Base-by-base conservation (phyloP, 2,888 invertebrate species). In the Sphaerophoria taeniata region DNA sequence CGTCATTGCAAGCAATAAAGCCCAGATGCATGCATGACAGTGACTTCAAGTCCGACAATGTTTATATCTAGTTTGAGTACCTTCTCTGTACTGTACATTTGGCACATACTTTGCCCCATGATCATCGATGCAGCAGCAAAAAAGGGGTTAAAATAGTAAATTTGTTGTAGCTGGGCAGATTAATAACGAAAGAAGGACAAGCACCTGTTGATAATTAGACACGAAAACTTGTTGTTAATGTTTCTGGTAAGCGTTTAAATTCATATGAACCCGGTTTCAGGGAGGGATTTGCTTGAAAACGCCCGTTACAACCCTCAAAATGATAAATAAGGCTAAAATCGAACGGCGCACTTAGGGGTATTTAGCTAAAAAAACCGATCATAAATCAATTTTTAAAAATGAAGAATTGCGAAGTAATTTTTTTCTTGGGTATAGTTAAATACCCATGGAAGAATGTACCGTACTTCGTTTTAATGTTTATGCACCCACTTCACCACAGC, bases 151-250 rank as follows among this genome's bases (percentile, higher is more conserved):
- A 73, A 73, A 67, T 71, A 71, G 67, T 79, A 79, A 79, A 77
- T 71, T 74, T 61, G 61, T 61, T 76, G 63, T 78, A 73, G 51
- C 61, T 70, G 56, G 56, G 45, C 51, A 65, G 74, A 78, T 74
- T 78, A 58, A 73, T 67, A 77, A 36, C 11, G 39, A 74, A 78
- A 56, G 73, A 78, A 78, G 74, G 58, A 74, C 74, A 74, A 65
- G 65, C 78, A 83, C 83, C 83, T 83, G 83, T 78, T 83, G 83
- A 67, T 78, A 83, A 83, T 83, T 78, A 71, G 53, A 83, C 60
- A 76, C 67, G 65, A 31, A 65, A 76, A 67, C 60, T 45, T 60
- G 71, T 72, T 71, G 71, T 49, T 14, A 12, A n/a, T 60, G 51
- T 51, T 14, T 67, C 34, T 67, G 31, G 60, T 36, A 49, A 24